Base-by-base conservation (phyloP, 2,797 vertebrate genomes). In the Fundulus diaphanus region DNA sequence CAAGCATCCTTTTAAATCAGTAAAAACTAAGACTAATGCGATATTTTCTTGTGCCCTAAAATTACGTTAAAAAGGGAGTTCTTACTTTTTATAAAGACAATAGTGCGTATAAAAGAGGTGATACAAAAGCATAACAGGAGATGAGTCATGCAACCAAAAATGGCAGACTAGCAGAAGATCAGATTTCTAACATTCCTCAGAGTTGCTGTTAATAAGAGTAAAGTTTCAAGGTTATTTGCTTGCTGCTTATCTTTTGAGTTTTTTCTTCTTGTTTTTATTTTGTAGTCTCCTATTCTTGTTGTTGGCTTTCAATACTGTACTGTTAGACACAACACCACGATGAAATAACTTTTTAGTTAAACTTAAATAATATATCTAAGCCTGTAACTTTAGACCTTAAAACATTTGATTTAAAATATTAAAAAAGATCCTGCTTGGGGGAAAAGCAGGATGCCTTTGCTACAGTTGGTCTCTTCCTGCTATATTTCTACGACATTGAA, bases 111-210 rank as follows among this genome's bases (percentile, higher is more conserved):
- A 78, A 65, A 79, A 35, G 46, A 77, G 56, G n/a, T n/a, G n/a
- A 72, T 4, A 54, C 65, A 73, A 70, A 73, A 54, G 48, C 27
- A 78, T 49, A 54, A 75, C 65, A 68, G 46, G 70, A 85, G 54
- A 29, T 73, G 77, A 80, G 42, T 81, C 77, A 76, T 7, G 29
- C 20, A 33, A n/a, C 24, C 40, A 46, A n/a, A 56, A 56, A 65
- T n/a, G n/a, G 16, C 13, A 79, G 1, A n/a, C 42, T 42, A 68
- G 44, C 46, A 68, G 35, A 40, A 68, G 57, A 72, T 61, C 33
- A 46, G 63, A 77, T 37, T 29, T 49, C 42, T 22, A 5, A 44
- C 1, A 0, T 69, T 29, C n/a, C 1, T n/a, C 4, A 52, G 9
- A 8, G n/a, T 57, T 61, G 2, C 37, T 7, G 11, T 29, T 70